Conservation (phyloP, 2,797 vertebrate species). For the Kryptopterus vitreolus region DNA sequence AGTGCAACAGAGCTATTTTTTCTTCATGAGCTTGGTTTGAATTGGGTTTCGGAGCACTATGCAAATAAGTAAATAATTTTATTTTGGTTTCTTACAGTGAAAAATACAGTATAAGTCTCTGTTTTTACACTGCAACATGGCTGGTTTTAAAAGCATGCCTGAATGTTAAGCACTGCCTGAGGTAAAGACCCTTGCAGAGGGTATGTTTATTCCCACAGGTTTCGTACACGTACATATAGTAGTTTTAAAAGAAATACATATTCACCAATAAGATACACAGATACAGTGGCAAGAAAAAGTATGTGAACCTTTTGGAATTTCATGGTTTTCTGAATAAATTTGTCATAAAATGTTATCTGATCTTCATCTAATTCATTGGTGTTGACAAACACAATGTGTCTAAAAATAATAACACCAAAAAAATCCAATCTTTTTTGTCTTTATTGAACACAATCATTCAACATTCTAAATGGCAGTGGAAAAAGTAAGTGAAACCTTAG, state of each 20-base stretch:
- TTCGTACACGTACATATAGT: slow-evolving; percentile 14
- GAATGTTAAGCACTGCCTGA: slow-evolving; percentile 39
- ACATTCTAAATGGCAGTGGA: too few relatives aligned
- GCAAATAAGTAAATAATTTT: background rate
- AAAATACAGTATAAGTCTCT: slow-evolving; percentile 1
- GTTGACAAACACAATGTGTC: too few relatives aligned
- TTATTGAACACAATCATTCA: too few relatives aligned
- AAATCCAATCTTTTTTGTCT: too few relatives aligned
- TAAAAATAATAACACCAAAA: too few relatives aligned
- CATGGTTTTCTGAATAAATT: too few relatives aligned
- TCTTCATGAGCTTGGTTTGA: background rate
- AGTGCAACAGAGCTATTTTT: background rate
- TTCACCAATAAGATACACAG: background rate
- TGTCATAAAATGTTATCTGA: too few relatives aligned
- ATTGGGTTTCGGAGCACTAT: background rate
- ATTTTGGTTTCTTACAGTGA: background rate
- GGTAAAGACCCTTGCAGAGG: slow-evolving; percentile 45
- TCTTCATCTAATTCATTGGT: too few relatives aligned
- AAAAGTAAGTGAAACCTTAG: too few relatives aligned
- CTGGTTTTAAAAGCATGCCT: slow-evolving; percentile 17
- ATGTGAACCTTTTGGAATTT: too few relatives aligned
- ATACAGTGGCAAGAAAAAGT: too few relatives aligned
- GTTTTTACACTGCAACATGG: slow-evolving; percentile 34
- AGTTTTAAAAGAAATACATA: background rate
- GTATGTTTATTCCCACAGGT: slow-evolving; percentile 15